Conservation (phyloP, 2,113 vertebrate genomes). For the Ameiurus melas region DNA sequence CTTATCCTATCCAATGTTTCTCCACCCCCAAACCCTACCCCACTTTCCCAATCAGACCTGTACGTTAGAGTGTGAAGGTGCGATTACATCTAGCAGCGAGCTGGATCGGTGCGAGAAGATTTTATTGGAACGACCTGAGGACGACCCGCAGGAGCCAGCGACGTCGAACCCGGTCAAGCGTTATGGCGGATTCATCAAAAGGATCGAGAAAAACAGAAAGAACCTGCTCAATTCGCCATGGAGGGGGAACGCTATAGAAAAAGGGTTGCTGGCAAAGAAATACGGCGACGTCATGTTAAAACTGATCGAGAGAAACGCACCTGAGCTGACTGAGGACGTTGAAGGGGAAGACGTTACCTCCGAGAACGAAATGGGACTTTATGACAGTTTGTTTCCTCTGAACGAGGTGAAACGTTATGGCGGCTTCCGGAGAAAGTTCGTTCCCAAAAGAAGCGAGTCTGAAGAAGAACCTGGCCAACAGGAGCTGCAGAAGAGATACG, state of each 20-base stretch:
- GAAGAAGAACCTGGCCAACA: constrained; percentile 64
- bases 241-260: constrained; percentile 70
- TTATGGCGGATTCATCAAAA: constrained; percentile 81
- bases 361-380: constrained; percentile 56
- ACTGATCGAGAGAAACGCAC: constrained; percentile 60
- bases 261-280: constrained; percentile 67
- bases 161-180: constrained; percentile 68
- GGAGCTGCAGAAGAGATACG: constrained; percentile 93
- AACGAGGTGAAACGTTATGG: constrained; percentile 80
- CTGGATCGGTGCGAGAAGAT: constrained; percentile 74
- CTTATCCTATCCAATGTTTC: background rate
- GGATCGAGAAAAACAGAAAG: constrained; percentile 80
- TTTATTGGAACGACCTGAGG: constrained; percentile 46
- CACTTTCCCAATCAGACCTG: constrained; percentile 74
- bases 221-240: constrained; percentile 70
- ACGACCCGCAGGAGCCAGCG: constrained; percentile 51
- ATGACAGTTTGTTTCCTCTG: constrained; percentile 45
- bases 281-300: constrained; percentile 68
- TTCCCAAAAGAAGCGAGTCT: constrained; percentile 76
- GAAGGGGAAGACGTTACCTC: constrained; percentile 42
- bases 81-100: constrained; percentile 62
- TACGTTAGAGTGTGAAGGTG: constrained; percentile 78
- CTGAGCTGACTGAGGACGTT: constrained; percentile 53
- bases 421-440: constrained; percentile 84
- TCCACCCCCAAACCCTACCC: background rate